Evolutionary conservation across 2,113 vertebrate genomes (phyloP).

Genomic region (Quiscalus mexicanus): DNA sequence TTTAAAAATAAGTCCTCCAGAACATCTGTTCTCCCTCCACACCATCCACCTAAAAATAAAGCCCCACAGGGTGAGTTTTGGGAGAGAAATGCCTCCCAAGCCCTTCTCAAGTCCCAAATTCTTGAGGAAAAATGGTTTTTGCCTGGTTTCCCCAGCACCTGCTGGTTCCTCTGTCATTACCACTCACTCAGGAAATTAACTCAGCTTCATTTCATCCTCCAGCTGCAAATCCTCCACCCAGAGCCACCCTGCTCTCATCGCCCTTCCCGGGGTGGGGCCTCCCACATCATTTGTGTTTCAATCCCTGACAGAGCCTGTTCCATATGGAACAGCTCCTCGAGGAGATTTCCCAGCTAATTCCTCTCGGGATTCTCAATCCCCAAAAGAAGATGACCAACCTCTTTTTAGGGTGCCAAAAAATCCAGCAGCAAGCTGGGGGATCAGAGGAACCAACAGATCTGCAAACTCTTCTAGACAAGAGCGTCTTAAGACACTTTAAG

Average conservation of each 20-base stretch:
- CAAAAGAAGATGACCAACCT: background rate
- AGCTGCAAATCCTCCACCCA: background rate
- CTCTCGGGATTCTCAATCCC: background rate
- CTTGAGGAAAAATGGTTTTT: background rate
- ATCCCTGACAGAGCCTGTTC: background rate
- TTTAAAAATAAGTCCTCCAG: background rate
- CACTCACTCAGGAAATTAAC: background rate
- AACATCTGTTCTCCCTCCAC: conserved; percentile 28
- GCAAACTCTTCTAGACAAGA: background rate
- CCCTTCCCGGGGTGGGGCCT: background rate
- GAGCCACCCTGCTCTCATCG: background rate
- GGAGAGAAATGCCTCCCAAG: background rate
- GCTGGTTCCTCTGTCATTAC: background rate
- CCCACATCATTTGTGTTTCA: background rate
- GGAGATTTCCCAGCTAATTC: background rate
- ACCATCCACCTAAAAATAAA: conserved; percentile 19
- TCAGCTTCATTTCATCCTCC: background rate
- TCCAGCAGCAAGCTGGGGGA: background rate
- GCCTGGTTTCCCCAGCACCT: background rate
- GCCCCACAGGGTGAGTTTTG: background rate
- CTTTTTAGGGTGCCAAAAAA: background rate
- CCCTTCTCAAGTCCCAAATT: background rate
- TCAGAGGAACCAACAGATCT: background rate
- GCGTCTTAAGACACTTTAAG: background rate
- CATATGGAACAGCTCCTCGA: background rate